Conservation (phyloP, 2,888 invertebrate genomes). For the Rhagophthalmus giganteus region DNA sequence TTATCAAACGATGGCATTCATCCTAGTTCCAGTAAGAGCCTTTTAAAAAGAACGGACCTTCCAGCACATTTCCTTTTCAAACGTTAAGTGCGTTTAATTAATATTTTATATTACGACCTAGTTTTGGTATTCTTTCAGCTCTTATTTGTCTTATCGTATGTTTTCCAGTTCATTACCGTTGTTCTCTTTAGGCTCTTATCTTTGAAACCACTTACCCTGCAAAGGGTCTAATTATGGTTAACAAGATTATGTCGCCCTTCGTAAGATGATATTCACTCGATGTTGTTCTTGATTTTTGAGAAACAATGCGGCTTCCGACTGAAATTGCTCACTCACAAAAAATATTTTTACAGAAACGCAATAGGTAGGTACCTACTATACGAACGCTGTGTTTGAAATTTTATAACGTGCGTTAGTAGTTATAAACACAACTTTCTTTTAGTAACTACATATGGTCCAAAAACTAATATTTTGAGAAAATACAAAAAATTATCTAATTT, state of each 20-base stretch:
- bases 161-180: slow-evolving; percentile 27
- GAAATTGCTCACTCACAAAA: too few species aligned
- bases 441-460: too few species aligned
- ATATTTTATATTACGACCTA: slow-evolving; percentile 22
- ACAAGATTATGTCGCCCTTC: slow-evolving; percentile 14
- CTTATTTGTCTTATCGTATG: slow-evolving; percentile 25
- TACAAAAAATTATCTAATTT: too few species aligned
- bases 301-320: neutral
- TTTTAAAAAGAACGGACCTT: slow-evolving; percentile 2
- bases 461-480: too few species aligned
- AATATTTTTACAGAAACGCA: too few species aligned
- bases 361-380: neutral
- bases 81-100: slow-evolving; percentile 21
- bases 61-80: slow-evolving; percentile 12
- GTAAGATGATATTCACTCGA: too few species aligned
- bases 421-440: too few species aligned
- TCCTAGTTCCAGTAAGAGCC: neutral
- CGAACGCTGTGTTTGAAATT: neutral
- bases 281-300: neutral
- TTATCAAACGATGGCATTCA: slow-evolving; percentile 3
- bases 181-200: slow-evolving; percentile 15
- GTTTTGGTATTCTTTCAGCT: slow-evolving; percentile 20
- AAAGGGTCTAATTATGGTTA: slow-evolving; percentile 15
- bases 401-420: too few species aligned
- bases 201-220: slow-evolving; percentile 19